phyloP scores from a whole-genome alignment of 2,113 vertebrate genomes.

The Ptychochromis oligacanthus region DNA sequence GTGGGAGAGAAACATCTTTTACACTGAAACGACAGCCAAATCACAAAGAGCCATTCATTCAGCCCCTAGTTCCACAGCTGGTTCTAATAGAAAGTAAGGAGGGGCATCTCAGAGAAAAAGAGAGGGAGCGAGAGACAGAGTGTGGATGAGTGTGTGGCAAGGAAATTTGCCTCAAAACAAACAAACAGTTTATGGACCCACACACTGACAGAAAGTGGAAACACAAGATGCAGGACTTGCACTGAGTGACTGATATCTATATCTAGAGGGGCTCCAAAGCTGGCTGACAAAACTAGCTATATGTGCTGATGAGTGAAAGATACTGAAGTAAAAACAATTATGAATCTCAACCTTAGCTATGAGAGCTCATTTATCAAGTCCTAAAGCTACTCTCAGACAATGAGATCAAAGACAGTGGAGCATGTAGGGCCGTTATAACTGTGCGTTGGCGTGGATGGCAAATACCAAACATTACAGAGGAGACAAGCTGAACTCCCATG shows the following conservation, averaged over 20 bases:
- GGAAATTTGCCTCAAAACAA: conserved; percentile 70
- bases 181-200: conserved; percentile 61
- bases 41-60: conserved; percentile 85
- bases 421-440: neutral
- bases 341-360: neutral
- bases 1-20: conserved; percentile 67
- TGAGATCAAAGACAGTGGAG: neutral
- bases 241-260: conserved; percentile 13
- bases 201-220: conserved; percentile 59
- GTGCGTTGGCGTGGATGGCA: conserved; percentile 11
- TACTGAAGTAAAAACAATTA: neutral
- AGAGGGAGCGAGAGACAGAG: conserved; percentile 35
- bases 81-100: conserved; percentile 81
- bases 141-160: conserved; percentile 43
- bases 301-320: neutral
- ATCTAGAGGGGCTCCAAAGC: neutral
- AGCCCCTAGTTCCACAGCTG: conserved; percentile 78
- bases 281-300: neutral
- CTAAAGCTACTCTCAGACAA: neutral
- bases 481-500: conserved; percentile 56
- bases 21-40: conserved; percentile 71
- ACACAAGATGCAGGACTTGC: neutral
- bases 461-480: conserved; percentile 52
- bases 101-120: conserved; percentile 63
- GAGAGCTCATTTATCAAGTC: neutral